These are phyloP conservation scores for Oriolus oriolus DNA, from an alignment of 2,113 vertebrate genomes.

Conservation along the genomic window DNA sequence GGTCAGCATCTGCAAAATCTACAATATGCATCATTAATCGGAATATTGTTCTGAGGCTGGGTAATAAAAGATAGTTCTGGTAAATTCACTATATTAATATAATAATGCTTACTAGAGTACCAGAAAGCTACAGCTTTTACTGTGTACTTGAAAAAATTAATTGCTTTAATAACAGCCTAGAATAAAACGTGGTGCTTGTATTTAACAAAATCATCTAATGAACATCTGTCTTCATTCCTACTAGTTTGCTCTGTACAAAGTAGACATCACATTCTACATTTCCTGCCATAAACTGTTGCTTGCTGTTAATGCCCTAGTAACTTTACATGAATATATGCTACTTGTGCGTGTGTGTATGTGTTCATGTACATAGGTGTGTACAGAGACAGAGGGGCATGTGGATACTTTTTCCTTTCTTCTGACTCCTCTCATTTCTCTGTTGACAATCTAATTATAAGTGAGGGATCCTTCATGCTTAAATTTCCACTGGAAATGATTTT, in stretches of 20 bases:
- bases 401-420: background rate
- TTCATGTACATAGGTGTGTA: background rate
- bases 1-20: conserved; percentile 62
- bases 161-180: conserved; percentile 7
- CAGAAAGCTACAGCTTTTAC: background rate
- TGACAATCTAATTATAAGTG: background rate
- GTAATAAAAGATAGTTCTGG: conserved; percentile 10
- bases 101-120: background rate
- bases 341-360: rapidly evolving
- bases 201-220: conserved; percentile 3
- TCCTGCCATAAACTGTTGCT: background rate
- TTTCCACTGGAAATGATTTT: background rate
- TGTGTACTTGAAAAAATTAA: background rate
- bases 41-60: conserved; percentile 49
- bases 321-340: background rate
- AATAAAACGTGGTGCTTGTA: background rate
- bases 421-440: background rate
- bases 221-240: background rate
- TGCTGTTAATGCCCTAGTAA: background rate
- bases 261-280: background rate
- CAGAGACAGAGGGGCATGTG: rapidly evolving
- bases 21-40: conserved; percentile 60
- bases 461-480: background rate
- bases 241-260: background rate
- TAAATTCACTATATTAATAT: conserved; percentile 51